phyloP scores from a whole-genome alignment of 2,888 invertebrate genomes.

The Dasysyrphus albostriatus region DNA sequence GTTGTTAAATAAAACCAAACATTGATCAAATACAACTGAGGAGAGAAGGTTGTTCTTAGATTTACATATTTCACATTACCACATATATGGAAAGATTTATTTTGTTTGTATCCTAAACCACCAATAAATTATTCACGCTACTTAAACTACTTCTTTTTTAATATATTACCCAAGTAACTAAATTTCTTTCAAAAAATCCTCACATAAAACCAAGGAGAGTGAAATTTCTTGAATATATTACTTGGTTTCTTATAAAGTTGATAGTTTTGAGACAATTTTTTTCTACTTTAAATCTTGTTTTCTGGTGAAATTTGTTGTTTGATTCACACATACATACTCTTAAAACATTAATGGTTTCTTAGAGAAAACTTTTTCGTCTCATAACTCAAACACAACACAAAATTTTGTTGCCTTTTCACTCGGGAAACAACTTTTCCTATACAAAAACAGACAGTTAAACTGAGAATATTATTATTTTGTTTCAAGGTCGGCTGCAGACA shows the following conservation, averaged over 20 bases:
- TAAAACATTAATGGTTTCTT: constrained; percentile 6
- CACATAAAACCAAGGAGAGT: no score
- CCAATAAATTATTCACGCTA: no score
- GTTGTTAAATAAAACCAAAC: no score
- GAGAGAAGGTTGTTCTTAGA: no score
- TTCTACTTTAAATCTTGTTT: constrained; percentile 1
- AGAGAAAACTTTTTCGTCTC: background rate
- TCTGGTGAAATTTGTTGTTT: background rate
- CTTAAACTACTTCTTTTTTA: no score
- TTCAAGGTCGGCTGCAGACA: constrained; percentile 17
- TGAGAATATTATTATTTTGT: constrained; percentile 12
- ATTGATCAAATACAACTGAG: no score
- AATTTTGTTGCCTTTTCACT: constrained; percentile 6
- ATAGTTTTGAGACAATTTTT: background rate
- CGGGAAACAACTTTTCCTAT: background rate
- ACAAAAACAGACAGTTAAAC: constrained; percentile 1
- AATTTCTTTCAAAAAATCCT: no score
- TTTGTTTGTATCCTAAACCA: no score
- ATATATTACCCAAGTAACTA: no score
- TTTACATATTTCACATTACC: no score
- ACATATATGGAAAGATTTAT: no score
- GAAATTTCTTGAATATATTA: no score
- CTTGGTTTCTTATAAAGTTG: background rate
- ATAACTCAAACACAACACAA: constrained; percentile 2
- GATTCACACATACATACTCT: background rate